phyloP scores from a whole-genome alignment of 1,140 invertebrate species.

The Druon quercuslanigerum region DNA sequence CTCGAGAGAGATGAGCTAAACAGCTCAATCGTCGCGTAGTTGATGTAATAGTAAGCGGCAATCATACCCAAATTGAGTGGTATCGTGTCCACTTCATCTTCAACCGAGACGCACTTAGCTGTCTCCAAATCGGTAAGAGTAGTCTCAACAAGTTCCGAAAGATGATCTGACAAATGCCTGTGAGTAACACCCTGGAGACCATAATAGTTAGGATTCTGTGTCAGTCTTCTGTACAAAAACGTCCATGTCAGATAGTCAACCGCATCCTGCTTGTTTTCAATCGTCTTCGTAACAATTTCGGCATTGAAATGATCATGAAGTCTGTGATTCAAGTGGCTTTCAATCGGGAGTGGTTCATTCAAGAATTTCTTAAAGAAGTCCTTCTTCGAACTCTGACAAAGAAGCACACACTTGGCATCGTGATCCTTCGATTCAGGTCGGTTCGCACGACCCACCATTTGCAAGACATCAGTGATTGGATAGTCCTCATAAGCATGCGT shows the following conservation, averaged over 20 bases:
- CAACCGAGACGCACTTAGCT: slow-evolving; percentile 98
- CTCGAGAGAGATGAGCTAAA: slow-evolving; percentile 97
- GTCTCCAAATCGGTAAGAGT: slow-evolving; percentile 97
- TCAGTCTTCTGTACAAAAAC: slow-evolving; percentile 96
- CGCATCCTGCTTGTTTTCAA: slow-evolving; percentile 99
- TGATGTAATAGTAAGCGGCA: slow-evolving; percentile 99
- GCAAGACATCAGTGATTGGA: slow-evolving; percentile 96
- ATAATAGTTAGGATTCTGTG: slow-evolving; percentile 99
- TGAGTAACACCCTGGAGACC: slow-evolving; percentile 98
- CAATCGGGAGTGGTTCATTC: slow-evolving; percentile 98
- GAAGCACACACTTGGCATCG: slow-evolving; percentile 96
- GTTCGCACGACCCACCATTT: slow-evolving; percentile 97
- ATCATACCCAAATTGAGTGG: slow-evolving; percentile 99
- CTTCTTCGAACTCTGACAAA: slow-evolving; percentile 98
- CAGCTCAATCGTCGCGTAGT: slow-evolving; percentile 99
- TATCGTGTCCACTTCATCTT: slow-evolving; percentile 98
- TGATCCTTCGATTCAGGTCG: slow-evolving; percentile 90
- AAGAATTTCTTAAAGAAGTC: slow-evolving; percentile 99
- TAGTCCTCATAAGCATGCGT: slow-evolving; percentile 97
- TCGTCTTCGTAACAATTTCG: slow-evolving; percentile 99
- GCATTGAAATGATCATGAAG: slow-evolving; percentile 99
- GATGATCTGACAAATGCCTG: slow-evolving; percentile 96
- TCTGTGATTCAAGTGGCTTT: slow-evolving; percentile 97
- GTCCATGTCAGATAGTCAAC: slow-evolving; percentile 99
- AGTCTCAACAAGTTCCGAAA: slow-evolving; percentile 98